Base-by-base conservation (phyloP, 1,140 invertebrate genomes). In the Drosophila orosa region DNA sequence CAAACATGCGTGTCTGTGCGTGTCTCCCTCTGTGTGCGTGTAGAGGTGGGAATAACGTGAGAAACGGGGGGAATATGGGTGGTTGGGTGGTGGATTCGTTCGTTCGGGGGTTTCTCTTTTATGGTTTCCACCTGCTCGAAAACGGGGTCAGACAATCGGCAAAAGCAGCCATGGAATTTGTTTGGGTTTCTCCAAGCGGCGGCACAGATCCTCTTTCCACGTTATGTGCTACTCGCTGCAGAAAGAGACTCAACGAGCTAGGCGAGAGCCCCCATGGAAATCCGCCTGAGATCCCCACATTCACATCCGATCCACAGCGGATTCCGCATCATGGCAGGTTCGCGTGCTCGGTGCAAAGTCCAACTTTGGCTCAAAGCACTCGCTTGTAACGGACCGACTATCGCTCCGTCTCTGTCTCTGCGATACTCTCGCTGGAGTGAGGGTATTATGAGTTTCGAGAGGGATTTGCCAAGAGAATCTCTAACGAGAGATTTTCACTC, bases 331-430 rank as follows among this genome's bases (percentile, higher is more conserved):
- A 66, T 68, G 74, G 48, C 73, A 69, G 63, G 74, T 77, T 78
- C 68, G 74, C 75, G 74, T 72, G 59, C 67, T 42, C 37, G 67
- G 74, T 78, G 31, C 76, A 78, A 78, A 78, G 76, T 78, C 66
- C 74, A 72, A 50, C 35, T 60, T 56, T 56, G 39, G 62, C 63
- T 61, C 65, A 52, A 62, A 59, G 76, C 76, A 77, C 55, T 78
- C 71, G 71, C 29, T 76, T 67, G 71, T 74, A 75, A 76, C 73
- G 71, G 67, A 35, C 56, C 39, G 61, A 22, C 61, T 66, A 13
- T 12, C 25, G 56, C 29, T 55, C 19, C 9, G 8, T 31, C 37
- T 42, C 13, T 45, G 29, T 48, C 27, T 61, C n/a, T 62, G 44
- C 8, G 24, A 39, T 69, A 47, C 66, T 31, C 45, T 68, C 6